phyloP scores from a whole-genome alignment of 2,888 invertebrate genomes.

The Cyclophora punctaria region DNA sequence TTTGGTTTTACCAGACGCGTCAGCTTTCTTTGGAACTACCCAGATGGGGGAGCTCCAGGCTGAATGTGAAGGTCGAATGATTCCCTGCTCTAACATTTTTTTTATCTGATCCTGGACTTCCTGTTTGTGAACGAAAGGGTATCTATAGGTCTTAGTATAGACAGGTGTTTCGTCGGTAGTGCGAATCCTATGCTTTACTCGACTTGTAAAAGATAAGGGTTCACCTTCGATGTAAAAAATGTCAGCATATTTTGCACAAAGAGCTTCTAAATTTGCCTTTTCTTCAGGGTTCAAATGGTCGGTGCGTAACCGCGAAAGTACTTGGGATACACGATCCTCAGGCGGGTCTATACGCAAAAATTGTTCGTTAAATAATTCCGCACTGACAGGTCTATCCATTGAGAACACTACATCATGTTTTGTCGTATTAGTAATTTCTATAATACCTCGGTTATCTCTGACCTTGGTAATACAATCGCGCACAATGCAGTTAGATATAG shows the following conservation, averaged over 20 bases:
- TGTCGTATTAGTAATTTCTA: slow-evolving; percentile 19
- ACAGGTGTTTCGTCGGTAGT: too few species aligned
- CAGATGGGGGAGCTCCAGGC: too few species aligned
- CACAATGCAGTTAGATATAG: slow-evolving; percentile 18
- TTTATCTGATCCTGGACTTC: too few species aligned
- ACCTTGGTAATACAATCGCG: slow-evolving; percentile 19
- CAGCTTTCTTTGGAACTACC: too few species aligned
- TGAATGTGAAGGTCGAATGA: too few species aligned
- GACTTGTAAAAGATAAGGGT: too few species aligned
- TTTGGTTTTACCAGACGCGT: too few species aligned
- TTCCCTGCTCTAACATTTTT: too few species aligned
- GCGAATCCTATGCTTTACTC: too few species aligned
- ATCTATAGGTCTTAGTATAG: too few species aligned
- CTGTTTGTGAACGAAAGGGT: too few species aligned
- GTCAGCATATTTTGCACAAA: slow-evolving; percentile 13
- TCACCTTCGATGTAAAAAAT: slow-evolving; percentile 17
- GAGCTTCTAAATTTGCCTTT: slow-evolving; percentile 15
- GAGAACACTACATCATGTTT: slow-evolving; percentile 18
- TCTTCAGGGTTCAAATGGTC: slow-evolving; percentile 27
- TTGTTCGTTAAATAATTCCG: slow-evolving; percentile 17
- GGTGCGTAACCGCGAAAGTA: slow-evolving; percentile 22
- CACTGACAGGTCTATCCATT: slow-evolving; percentile 13
- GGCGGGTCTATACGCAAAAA: slow-evolving; percentile 9
- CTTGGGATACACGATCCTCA: slow-evolving; percentile 9
- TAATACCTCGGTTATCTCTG: slow-evolving; percentile 14